These are phyloP conservation scores for Periophthalmus magnuspinnatus DNA, from an alignment of 2,797 vertebrate genomes.

Conservation along the genomic window DNA sequence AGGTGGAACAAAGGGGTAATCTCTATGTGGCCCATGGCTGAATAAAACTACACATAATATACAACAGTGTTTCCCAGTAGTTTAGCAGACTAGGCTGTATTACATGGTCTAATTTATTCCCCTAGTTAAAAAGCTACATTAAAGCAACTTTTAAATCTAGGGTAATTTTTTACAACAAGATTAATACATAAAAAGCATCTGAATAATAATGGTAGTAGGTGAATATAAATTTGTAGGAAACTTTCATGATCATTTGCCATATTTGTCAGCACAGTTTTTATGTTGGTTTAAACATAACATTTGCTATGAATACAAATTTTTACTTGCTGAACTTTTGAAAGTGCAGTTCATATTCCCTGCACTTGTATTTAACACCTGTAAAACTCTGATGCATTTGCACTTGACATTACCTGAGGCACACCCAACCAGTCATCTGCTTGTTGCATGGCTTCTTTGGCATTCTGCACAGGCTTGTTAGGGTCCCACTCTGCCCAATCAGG, in stretches of 20 bases:
- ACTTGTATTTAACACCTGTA: background rate
- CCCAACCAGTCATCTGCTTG: constrained; percentile 94
- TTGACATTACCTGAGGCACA: constrained; percentile 85
- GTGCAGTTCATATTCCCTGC: too few relatives aligned
- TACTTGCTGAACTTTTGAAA: too few relatives aligned
- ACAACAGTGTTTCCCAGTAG: background rate
- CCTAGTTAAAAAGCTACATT: too few relatives aligned
- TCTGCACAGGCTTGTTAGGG: constrained; percentile 89
- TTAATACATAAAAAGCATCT: too few relatives aligned
- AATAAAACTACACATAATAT: background rate
- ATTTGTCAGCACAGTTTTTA: too few relatives aligned
- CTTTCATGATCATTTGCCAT: background rate
- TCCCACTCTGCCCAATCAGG: constrained; percentile 95
- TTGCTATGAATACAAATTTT: too few relatives aligned
- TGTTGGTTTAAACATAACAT: too few relatives aligned
- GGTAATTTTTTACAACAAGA: too few relatives aligned
- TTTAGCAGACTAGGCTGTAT: too few relatives aligned
- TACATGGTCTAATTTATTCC: too few relatives aligned
- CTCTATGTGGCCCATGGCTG: background rate
- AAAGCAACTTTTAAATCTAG: too few relatives aligned
- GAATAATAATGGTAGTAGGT: background rate
- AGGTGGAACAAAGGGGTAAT: background rate
- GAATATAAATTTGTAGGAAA: background rate
- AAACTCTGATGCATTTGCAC: background rate
- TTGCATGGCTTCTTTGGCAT: constrained; percentile 93